These are phyloP conservation scores for Allacma fusca DNA, from an alignment of 2,888 invertebrate species.

Conservation along the genomic window DNA sequence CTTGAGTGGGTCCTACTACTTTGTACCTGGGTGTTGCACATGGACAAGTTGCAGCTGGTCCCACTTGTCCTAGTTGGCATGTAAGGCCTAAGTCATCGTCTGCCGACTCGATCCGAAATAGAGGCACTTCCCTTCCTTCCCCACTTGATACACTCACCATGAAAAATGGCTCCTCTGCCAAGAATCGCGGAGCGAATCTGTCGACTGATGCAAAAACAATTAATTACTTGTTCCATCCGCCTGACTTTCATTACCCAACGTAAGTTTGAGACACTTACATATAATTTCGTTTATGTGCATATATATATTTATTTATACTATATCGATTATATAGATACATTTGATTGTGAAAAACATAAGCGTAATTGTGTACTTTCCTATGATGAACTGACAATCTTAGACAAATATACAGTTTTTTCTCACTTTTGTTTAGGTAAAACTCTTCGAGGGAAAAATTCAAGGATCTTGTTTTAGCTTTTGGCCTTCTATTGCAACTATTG, in stretches of 20 bases:
- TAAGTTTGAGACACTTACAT: no score
- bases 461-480: no score
- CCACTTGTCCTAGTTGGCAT: slow-evolving; percentile 62
- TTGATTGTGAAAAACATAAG: no score
- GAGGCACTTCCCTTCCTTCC: slow-evolving; percentile 48
- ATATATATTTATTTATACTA: no score
- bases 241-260: background rate
- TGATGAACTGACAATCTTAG: no score
- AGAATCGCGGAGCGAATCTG: slow-evolving; percentile 61
- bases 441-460: no score
- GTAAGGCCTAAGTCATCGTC: slow-evolving; percentile 62
- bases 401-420: no score
- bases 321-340: no score
- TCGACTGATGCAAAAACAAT: slow-evolving; percentile 57
- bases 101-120: slow-evolving; percentile 61
- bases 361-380: no score
- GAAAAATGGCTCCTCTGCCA: slow-evolving; percentile 62
- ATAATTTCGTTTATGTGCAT: no score
- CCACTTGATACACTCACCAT: slow-evolving; percentile 44
- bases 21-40: slow-evolving; percentile 62
- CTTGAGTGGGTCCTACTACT: slow-evolving; percentile 49
- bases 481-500: no score
- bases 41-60: slow-evolving; percentile 62
- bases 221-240: slow-evolving; percentile 44
- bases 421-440: no score